Base-by-base conservation (phyloP, 2,888 invertebrate species). In the Caenorhabditis sp. region DNA sequence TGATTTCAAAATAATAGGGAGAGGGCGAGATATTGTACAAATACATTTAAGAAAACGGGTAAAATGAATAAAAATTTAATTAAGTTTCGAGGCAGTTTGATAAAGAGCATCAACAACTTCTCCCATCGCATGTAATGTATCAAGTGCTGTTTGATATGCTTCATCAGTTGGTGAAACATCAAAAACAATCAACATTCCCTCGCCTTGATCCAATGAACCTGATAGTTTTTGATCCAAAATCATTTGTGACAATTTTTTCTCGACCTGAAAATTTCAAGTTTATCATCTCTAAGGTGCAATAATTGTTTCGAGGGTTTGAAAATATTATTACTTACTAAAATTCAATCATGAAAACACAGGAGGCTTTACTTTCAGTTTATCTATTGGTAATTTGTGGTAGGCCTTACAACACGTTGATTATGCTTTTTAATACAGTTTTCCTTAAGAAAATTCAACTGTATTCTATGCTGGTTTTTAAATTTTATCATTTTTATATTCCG, bases 181-280 rank as follows among this genome's bases (percentile, higher is more conserved):
- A 89, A 97, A 99, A 52, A 99, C 95, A 87, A 99, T 95, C 77
- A 99, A 91, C 63, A 99, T 95, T 74, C 97, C 97, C 89, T 94
- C 95, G 72, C 97, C 97, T 90, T 99, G 99, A 90, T 99, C 97
- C 82, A 99, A 91, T 83, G 73, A 77, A 84, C 90, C 91, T 84
- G 89, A 89, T 83, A 99, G 93, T 90, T 97, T 99, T 88, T 95
- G 95, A 90, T 99, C 99, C 89, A 99, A 91, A 88, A 99, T 99
- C 99, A 99, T 99, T 90, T 99, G 99, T 60, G 97, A 97, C 70
- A 99, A 90, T 90, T 99, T 99, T 90, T 96, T 95, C 90, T 99
- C 99, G 63, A 99, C 97, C 90, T 82, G 65, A 43, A 77, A 69
- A 2, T 10, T 63, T 25, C 21, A 31, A 31, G 31, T 31, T 31